Evolutionary conservation across 1,140 invertebrate genomes (phyloP).

Genomic region (Zophobas morio): DNA sequence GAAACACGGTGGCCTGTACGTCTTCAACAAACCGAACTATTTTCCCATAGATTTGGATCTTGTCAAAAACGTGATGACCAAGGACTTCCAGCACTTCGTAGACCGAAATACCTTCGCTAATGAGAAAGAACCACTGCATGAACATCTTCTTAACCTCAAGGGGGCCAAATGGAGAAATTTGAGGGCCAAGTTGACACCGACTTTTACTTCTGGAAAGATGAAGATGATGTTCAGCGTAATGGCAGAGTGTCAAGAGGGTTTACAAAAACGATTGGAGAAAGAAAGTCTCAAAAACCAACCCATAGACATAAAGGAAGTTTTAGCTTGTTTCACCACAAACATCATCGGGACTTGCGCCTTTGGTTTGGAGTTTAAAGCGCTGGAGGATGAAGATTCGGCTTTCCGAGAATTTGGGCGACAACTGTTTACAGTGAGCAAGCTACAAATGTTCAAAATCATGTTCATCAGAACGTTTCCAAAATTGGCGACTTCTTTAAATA

Average conservation of each 20-base stretch:
- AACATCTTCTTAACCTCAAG: constrained; percentile 66
- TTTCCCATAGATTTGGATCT: constrained; percentile 68
- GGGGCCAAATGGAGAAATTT: constrained; percentile 68
- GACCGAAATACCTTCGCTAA: constrained; percentile 67
- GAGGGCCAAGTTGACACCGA: constrained; percentile 63
- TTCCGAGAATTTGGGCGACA: constrained; percentile 61
- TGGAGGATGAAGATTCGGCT: constrained; percentile 62
- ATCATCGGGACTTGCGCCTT: constrained; percentile 67
- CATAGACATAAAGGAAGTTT: constrained; percentile 65
- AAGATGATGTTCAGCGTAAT: constrained; percentile 65
- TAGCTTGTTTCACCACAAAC: constrained; percentile 69
- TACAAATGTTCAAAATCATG: constrained; percentile 60
- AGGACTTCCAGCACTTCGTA: constrained; percentile 69
- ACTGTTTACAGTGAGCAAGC: background rate
- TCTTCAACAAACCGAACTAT: constrained; percentile 41
- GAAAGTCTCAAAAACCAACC: constrained; percentile 35
- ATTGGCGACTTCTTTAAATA: constrained; percentile 54
- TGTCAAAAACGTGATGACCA: constrained; percentile 67
- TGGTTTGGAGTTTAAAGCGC: constrained; percentile 69
- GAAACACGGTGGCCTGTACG: constrained; percentile 21
- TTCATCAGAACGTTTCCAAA: constrained; percentile 57
- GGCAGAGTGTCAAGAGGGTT: constrained; percentile 27
- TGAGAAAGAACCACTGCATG: constrained; percentile 66
- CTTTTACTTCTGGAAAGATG: constrained; percentile 60
- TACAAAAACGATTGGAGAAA: constrained; percentile 29